Base-by-base conservation (phyloP, 2,888 invertebrate genomes). In the Opisthograptis luteolata region DNA sequence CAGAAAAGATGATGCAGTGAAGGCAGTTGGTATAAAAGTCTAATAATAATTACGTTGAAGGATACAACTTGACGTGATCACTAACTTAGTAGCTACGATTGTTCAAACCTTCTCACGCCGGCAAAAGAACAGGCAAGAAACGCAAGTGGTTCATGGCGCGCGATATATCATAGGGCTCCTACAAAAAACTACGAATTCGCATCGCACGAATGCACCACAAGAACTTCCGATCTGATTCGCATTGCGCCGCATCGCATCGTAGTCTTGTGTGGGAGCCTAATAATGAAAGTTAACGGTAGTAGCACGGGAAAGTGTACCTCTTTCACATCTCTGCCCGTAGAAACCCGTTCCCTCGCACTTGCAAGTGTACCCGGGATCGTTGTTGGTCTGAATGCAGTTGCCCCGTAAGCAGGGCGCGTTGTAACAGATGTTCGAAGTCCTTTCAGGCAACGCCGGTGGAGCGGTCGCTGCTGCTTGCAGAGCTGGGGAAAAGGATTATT, bases 291-390 rank as follows among this genome's bases (percentile, higher is more conserved):
- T n/a, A n/a, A n/a, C n/a, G n/a, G n/a, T n/a, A n/a, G n/a, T n/a
- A n/a, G n/a, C n/a, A n/a, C n/a, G n/a, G n/a, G n/a, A n/a, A n/a
- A n/a, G n/a, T n/a, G n/a, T 74, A 85, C 96, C 93, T 91, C 92
- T 92, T 66, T 94, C 94, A 77, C 96, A 96, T 42, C 92, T 90
- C 39, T 89, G 86, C 0, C 96, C 95, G 68, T 94, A 94, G 74
- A 84, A 95, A 32, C 95, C 95, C n/a, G 95, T 94, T 42, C 94
- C 94, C 64, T 94, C 94, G 69, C 95, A 95, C 62, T 93, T 89
- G 71, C 95, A 95, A 64, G 91, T 90, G 76, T 86, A 95, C 6
- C 94, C 94, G 0, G 94, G 93, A 2, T 92, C 92, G 55, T 92
- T 92, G 0, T 91, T 87, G 8, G 93, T 94, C 79, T 95, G 95